Base-by-base conservation (phyloP, 2,888 invertebrate species). In the Lasioglossum villosulum region DNA sequence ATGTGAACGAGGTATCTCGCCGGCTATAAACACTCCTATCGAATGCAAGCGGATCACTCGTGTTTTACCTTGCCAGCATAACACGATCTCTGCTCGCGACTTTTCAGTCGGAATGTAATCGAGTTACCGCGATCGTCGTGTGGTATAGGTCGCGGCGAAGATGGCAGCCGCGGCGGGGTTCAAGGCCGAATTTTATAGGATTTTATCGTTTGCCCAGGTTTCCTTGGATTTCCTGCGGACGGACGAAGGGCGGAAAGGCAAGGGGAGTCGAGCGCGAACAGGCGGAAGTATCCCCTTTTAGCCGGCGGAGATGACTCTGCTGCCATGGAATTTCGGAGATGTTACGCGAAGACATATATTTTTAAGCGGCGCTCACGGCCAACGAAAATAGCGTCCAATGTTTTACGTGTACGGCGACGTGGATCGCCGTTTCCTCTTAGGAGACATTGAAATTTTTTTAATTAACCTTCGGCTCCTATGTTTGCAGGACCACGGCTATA, bases 141-240 rank as follows among this genome's bases (percentile, higher is more conserved):
- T 34, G 48, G 75, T 72, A 75, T 84, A 84, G 84, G 78, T 84
- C 84, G 84, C 56, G 84, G 72, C 34, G 30, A 75, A 78, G 52
- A 30, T 72, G 75, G 42, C 52, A 30, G 34, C 30, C 37, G 23
- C 27, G 23, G 39, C 48, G 34, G n/a, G 71, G 84, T 84, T 84
- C 84, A 84, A 84, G 84, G 84, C 52, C 84, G 56, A 66, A 52
- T 83, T 83, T 84, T 52, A 83, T 83, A 83, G 84, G 84, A 78
- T 83, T 78, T 78, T 56, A 56, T 39, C 68, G 82, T 66, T 76
- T 37, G 2, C 12, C 74, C n/a, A 42, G 75, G 63, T 83, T 71
- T 83, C 70, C 6, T n/a, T 30, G 34, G 30, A 82, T 73, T 73
- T 75, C 23, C 30, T 27, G 12, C 34, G 30, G 6, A 23, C n/a